Evolutionary conservation across 2,888 invertebrate genomes (phyloP).

Genomic region (Nemapogon koenigi): DNA sequence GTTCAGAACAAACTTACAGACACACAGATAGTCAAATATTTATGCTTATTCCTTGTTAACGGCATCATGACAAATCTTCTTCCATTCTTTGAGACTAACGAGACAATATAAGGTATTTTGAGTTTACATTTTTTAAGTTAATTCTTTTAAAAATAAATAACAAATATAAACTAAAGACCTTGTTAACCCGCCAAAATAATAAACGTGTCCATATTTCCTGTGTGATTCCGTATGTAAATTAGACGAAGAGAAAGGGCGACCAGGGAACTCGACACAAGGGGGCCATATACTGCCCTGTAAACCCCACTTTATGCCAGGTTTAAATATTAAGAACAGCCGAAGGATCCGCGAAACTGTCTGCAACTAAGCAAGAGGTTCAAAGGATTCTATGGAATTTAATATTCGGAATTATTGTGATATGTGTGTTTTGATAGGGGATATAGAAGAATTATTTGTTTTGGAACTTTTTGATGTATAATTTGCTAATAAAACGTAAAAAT

Average conservation of each 20-base stretch:
- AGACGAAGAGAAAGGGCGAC: conserved; percentile 42
- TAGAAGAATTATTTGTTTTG: background rate
- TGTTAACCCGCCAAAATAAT: conserved; percentile 4
- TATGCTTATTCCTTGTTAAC: no score
- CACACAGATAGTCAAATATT: no score
- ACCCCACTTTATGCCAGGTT: conserved; percentile 43
- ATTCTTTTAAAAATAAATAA: no score
- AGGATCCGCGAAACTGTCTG: conserved; percentile 7
- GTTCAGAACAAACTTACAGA: no score
- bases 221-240: conserved; percentile 63
- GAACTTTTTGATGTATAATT: no score
- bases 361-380: conserved; percentile 7
- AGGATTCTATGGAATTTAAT: conserved; percentile 7
- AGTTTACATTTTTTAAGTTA: no score
- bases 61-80: no score
- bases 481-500: no score
- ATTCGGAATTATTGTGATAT: conserved; percentile 3
- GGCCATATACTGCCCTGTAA: conserved; percentile 23
- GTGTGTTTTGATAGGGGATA: background rate
- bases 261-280: conserved; percentile 1
- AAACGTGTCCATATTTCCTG: conserved; percentile 33
- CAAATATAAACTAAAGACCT: conserved; percentile 6
- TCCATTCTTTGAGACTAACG: no score
- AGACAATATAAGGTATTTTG: no score
- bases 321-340: conserved; percentile 43